These are phyloP conservation scores for Horisme vitalbata DNA, from an alignment of 2,888 invertebrate species.

Conservation along the genomic window DNA sequence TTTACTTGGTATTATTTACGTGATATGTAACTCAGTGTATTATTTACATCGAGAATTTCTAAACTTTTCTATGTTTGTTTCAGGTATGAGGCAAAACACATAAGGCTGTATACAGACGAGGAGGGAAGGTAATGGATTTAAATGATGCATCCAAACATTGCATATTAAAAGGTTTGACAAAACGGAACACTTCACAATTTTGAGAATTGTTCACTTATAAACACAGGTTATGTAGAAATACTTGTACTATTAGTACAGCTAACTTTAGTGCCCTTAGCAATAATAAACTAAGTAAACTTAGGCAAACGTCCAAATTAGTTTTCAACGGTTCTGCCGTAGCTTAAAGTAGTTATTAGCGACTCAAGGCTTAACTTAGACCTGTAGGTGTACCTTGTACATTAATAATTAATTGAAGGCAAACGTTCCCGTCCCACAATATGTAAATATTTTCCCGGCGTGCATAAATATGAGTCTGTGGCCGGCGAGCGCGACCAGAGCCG, in stretches of 20 bases:
- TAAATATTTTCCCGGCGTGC: slow-evolving; percentile 15
- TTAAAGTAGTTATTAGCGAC: too few relatives aligned
- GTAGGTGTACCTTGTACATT: neutral
- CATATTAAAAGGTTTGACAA: too few relatives aligned
- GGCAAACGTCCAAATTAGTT: too few relatives aligned
- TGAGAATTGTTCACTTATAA: too few relatives aligned
- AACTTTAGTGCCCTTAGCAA: too few relatives aligned
- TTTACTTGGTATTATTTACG: neutral
- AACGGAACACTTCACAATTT: too few relatives aligned
- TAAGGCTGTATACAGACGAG: slow-evolving; percentile 3
- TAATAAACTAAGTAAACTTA: too few relatives aligned
- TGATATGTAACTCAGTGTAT: neutral
- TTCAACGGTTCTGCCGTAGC: too few relatives aligned
- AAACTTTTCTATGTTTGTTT: slow-evolving; percentile 18
- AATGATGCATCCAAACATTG: too few relatives aligned
- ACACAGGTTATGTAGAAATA: too few relatives aligned
- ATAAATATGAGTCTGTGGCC: slow-evolving; percentile 11
- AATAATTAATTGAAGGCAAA: slow-evolving; percentile 9
- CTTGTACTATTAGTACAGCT: too few relatives aligned
- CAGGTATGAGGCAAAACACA: slow-evolving; percentile 13
- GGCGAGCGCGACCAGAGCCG: slow-evolving; percentile 14
- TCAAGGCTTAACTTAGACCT: neutral
- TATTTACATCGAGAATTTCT: neutral
- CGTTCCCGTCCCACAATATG: slow-evolving; percentile 18
- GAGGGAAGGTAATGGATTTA: too few relatives aligned